Conservation (phyloP, 2,797 vertebrate species). For the Carcharodon carcharias region DNA sequence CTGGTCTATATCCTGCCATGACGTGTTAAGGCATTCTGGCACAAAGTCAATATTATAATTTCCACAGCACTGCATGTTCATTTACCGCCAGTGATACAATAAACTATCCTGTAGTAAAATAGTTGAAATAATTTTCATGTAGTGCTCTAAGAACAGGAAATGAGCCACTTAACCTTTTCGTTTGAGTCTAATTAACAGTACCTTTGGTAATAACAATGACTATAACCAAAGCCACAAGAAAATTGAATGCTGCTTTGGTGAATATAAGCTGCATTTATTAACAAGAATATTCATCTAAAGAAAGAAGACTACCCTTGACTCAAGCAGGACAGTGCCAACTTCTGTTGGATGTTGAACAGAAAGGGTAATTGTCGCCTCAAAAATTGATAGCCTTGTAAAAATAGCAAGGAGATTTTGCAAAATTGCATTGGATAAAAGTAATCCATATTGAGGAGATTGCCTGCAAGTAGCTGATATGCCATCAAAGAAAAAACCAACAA, state of each 20-base stretch:
- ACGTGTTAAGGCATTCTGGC: slow-evolving; percentile 18
- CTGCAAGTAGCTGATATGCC: neutral
- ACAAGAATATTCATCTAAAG: neutral
- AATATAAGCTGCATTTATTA: neutral
- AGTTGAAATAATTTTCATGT: slow-evolving; percentile 13
- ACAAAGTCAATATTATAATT: slow-evolving; percentile 18
- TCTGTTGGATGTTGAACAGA: neutral
- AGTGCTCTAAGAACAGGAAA: slow-evolving; percentile 25
- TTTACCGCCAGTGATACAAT: neutral
- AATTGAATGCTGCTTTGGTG: neutral
- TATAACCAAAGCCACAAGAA: neutral
- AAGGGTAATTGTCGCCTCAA: neutral
- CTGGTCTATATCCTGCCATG: neutral
- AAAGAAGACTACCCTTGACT: neutral
- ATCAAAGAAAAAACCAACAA: neutral
- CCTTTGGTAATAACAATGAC: neutral
- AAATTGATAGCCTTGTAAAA: neutral
- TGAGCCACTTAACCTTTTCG: slow-evolving; percentile 18
- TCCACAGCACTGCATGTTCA: neutral
- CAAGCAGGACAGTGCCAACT: neutral
- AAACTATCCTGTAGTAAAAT: slow-evolving; percentile 8
- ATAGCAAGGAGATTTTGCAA: neutral
- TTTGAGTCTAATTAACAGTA: neutral
- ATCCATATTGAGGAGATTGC: neutral
- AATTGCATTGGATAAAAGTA: neutral